Evolutionary conservation across 2,888 invertebrate species (phyloP).

Genomic region (Parnassius smintheus): DNA sequence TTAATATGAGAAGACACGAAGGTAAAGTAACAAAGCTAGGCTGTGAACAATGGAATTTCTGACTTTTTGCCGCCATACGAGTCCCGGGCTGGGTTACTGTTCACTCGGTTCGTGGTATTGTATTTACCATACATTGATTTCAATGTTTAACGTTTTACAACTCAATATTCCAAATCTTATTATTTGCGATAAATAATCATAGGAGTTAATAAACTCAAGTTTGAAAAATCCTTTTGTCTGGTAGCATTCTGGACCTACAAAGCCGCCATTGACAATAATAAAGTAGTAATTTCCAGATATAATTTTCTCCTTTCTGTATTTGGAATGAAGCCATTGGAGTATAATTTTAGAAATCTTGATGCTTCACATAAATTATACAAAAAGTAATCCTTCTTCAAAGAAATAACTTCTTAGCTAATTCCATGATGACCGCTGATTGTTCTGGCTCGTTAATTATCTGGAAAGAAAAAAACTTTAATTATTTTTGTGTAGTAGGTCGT

Average conservation of each 20-base stretch:
- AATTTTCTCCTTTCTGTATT: slow-evolving; percentile 62
- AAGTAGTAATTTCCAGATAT: slow-evolving; percentile 72
- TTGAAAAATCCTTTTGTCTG: slow-evolving; percentile 67
- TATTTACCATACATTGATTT: slow-evolving; percentile 76
- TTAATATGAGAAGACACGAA: slow-evolving; percentile 76
- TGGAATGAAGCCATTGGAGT: slow-evolving; percentile 57
- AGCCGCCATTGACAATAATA: slow-evolving; percentile 61
- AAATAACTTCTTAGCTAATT: background rate
- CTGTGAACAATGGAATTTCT: slow-evolving; percentile 70
- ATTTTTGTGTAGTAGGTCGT: too few species aligned
- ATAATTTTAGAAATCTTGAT: background rate
- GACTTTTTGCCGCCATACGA: slow-evolving; percentile 78
- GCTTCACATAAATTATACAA: background rate
- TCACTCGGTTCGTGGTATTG: slow-evolving; percentile 57
- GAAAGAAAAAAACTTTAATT: slow-evolving; percentile 5
- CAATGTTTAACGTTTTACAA: slow-evolving; percentile 39
- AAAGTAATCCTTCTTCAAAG: background rate
- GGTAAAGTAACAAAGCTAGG: slow-evolving; percentile 80
- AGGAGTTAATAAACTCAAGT: slow-evolving; percentile 54
- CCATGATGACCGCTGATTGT: background rate
- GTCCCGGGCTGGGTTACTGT: slow-evolving; percentile 68
- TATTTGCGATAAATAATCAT: too few species aligned
- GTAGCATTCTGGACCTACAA: slow-evolving; percentile 60
- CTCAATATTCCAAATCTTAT: slow-evolving; percentile 30
- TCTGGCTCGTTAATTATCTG: slow-evolving; percentile 5